Percentiles rank a stretch among this genome's conserved stretches.
phyloP scores from a whole-genome alignment of 2,888 invertebrate genomes.

The Drosophila eohydei region DNA sequence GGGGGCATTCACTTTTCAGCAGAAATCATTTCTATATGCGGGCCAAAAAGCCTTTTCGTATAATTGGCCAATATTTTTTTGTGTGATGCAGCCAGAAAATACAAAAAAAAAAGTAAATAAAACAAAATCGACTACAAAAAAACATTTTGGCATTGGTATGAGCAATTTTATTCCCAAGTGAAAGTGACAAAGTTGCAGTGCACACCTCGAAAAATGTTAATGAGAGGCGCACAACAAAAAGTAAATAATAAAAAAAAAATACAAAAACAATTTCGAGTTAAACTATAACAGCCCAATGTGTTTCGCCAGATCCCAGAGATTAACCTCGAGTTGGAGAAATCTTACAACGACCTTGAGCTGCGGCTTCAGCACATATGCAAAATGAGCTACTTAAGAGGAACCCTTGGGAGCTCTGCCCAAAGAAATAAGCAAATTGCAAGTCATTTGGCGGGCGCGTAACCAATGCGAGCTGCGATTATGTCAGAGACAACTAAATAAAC shows the following conservation, averaged over 20 bases:
- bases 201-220: conserved; percentile 76
- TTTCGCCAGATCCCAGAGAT: conserved; percentile 36
- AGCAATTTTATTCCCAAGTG: conserved; percentile 74
- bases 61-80: conserved; percentile 71
- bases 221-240: conserved; percentile 42
- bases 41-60: conserved; percentile 45
- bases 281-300: conserved; percentile 64
- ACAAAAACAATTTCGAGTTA: conserved; percentile 26
- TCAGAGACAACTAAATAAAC: conserved; percentile 68
- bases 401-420: neutral
- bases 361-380: conserved; percentile 21
- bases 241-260: conserved; percentile 33
- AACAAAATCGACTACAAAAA: conserved; percentile 33
- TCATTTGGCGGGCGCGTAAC: conserved; percentile 49
- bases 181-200: conserved; percentile 78
- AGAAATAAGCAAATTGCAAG: conserved; percentile 45
- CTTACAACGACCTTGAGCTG: conserved; percentile 51
- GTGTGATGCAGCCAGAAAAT: conserved; percentile 42
- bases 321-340: conserved; percentile 36
- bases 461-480: conserved; percentile 60
- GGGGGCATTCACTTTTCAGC: conserved; percentile 65
- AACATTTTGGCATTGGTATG: conserved; percentile 63
- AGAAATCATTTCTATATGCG: conserved; percentile 53
- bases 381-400: conserved; percentile 12
- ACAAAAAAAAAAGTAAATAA: conserved; percentile 13